phyloP scores from a whole-genome alignment of 2,113 vertebrate genomes.

The Tringa solitaria region DNA sequence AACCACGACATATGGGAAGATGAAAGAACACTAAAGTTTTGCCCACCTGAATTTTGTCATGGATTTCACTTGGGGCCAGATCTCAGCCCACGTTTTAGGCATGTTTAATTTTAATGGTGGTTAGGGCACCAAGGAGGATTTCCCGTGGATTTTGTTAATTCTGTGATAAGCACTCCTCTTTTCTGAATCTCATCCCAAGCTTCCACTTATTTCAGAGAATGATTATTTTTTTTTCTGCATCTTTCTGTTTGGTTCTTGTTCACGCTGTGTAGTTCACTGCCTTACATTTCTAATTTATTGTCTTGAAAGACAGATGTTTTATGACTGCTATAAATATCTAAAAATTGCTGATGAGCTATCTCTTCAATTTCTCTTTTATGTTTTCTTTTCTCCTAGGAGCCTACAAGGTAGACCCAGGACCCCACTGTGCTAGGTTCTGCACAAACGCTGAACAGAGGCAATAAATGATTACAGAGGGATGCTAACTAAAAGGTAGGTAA shows the following conservation, averaged over 20 bases:
- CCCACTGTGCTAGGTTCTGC: background rate
- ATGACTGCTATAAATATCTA: background rate
- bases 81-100: background rate
- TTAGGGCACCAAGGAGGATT: background rate
- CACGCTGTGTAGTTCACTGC: background rate
- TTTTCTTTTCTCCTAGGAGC: slow-evolving; percentile 12
- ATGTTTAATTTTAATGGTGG: background rate
- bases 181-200: background rate
- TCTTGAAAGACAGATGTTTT: slow-evolving; percentile 2
- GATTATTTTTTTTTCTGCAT: background rate
- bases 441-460: background rate
- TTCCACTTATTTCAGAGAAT: background rate
- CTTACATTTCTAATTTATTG: background rate
- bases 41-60: background rate
- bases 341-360: slow-evolving; percentile 12
- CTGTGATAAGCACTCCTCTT: background rate
- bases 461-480: slow-evolving; percentile 5
- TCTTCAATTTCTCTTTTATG: slow-evolving; percentile 12
- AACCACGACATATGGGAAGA: too few relatives aligned
- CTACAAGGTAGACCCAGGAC: background rate
- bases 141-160: background rate
- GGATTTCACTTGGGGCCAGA: background rate
- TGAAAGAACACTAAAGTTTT: background rate
- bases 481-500: slow-evolving; percentile 45
- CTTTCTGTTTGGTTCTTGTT: background rate